phyloP scores from a whole-genome alignment of 2,888 invertebrate species.

The Spilosoma lubricipeda region DNA sequence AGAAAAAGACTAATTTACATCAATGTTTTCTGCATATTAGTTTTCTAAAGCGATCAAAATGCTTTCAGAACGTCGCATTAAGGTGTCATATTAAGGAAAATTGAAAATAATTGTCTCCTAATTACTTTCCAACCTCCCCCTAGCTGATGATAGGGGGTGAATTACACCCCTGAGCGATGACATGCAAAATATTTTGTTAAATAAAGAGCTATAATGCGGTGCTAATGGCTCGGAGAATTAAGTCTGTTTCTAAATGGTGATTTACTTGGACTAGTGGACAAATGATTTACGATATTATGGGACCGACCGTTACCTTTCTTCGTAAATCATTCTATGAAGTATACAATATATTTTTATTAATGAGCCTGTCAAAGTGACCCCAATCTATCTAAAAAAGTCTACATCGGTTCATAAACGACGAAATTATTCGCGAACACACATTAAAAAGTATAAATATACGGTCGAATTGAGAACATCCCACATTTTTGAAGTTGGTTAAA shows the following conservation, averaged over 20 bases:
- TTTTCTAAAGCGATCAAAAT: not conserved
- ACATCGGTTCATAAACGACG: no score
- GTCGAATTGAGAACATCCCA: no score
- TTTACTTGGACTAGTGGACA: constrained; percentile 46
- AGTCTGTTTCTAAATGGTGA: constrained; percentile 52
- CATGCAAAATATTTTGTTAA: constrained; percentile 52
- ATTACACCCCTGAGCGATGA: constrained; percentile 42
- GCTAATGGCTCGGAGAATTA: constrained; percentile 61
- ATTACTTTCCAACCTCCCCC: constrained; percentile 29
- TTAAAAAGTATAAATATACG: no score
- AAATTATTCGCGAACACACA: no score
- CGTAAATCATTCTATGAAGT: no score
- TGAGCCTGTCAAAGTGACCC: no score
- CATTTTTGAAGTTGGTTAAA: no score
- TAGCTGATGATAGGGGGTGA: constrained; percentile 1
- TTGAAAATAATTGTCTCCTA: constrained; percentile 45
- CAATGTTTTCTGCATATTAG: not conserved
- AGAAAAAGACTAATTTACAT: not conserved
- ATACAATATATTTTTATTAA: no score
- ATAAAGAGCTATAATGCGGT: constrained; percentile 58
- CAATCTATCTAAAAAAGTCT: no score
- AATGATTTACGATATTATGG: constrained; percentile 12
- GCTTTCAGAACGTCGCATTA: constrained; percentile 13
- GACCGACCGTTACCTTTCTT: not conserved
- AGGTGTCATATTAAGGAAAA: constrained; percentile 17